Evolutionary conservation across 1,140 invertebrate species (phyloP).

Genomic region (Conus ventricosus): DNA sequence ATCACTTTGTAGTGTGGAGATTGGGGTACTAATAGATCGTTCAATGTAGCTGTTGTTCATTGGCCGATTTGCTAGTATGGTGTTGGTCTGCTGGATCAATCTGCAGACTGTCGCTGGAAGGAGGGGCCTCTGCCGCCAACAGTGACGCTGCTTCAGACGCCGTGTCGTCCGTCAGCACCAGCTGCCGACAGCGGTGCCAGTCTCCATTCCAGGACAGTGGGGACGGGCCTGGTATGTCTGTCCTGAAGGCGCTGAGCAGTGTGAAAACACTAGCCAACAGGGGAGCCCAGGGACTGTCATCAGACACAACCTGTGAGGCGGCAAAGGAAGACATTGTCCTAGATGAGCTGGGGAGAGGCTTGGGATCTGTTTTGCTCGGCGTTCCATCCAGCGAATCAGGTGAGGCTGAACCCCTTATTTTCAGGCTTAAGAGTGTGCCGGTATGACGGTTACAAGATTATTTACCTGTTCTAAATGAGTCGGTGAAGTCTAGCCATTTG

Average conservation of each 20-base stretch:
- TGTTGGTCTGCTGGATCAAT: neutral
- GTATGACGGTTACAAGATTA: too few relatives aligned
- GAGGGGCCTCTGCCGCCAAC: neutral
- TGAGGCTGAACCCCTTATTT: neutral
- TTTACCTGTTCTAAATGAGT: too few relatives aligned
- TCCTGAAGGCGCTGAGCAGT: neutral
- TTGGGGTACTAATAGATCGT: too few relatives aligned
- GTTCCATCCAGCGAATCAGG: slow-evolving; percentile 8
- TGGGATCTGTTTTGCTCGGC: slow-evolving; percentile 7
- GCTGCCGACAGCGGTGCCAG: neutral
- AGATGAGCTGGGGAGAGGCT: neutral
- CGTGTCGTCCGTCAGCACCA: slow-evolving; percentile 28
- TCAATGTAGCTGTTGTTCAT: too few relatives aligned
- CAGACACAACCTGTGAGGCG: neutral
- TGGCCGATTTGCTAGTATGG: too few relatives aligned
- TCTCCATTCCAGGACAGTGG: neutral
- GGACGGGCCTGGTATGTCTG: neutral
- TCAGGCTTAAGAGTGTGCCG: too few relatives aligned
- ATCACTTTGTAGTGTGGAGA: too few relatives aligned
- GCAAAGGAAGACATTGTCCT: neutral
- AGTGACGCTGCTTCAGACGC: slow-evolving; percentile 20
- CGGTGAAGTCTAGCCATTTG: too few relatives aligned
- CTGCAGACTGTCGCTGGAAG: neutral
- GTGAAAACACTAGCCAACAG: neutral
- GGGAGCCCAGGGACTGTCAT: neutral